Evolutionary conservation across 1,140 invertebrate species (phyloP).

Genomic region (Glomeris maerens): DNA sequence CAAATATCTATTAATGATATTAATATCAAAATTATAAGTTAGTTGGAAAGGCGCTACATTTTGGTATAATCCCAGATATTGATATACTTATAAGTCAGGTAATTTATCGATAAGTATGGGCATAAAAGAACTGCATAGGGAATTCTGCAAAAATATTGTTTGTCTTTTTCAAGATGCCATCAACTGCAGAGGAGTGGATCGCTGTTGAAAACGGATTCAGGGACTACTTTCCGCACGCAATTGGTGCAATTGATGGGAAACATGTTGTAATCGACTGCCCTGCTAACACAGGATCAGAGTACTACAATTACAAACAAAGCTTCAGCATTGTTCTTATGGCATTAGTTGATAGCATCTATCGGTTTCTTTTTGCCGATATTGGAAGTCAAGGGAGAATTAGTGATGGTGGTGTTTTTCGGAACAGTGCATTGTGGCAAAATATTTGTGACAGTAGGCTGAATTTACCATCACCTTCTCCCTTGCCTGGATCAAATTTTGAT

Average conservation of each 20-base stretch:
- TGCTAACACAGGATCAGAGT: slow-evolving; percentile 18
- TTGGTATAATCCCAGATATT: no score
- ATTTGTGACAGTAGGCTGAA: slow-evolving; percentile 22
- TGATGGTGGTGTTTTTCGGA: slow-evolving; percentile 18
- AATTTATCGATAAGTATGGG: no score
- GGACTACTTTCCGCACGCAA: slow-evolving; percentile 18
- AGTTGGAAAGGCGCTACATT: background rate
- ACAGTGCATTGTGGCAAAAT: slow-evolving; percentile 11
- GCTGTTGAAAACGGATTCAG: slow-evolving; percentile 12
- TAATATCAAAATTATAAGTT: background rate
- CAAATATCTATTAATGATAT: background rate
- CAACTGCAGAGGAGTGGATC: slow-evolving; percentile 10
- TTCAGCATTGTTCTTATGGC: slow-evolving; percentile 21
- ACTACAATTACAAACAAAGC: slow-evolving; percentile 23
- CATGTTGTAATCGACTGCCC: slow-evolving; percentile 14
- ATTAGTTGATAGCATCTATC: slow-evolving; percentile 21
- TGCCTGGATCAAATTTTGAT: slow-evolving; percentile 14
- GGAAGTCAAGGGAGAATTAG: slow-evolving; percentile 16
- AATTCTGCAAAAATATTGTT: background rate
- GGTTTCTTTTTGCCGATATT: slow-evolving; percentile 19
- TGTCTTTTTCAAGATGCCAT: background rate
- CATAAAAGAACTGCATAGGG: background rate
- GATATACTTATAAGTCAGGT: no score
- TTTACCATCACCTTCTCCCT: slow-evolving; percentile 11
- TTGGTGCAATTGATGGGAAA: slow-evolving; percentile 21